Base-by-base conservation (phyloP, 2,888 invertebrate genomes). In the Sarcophaga subvicina region DNA sequence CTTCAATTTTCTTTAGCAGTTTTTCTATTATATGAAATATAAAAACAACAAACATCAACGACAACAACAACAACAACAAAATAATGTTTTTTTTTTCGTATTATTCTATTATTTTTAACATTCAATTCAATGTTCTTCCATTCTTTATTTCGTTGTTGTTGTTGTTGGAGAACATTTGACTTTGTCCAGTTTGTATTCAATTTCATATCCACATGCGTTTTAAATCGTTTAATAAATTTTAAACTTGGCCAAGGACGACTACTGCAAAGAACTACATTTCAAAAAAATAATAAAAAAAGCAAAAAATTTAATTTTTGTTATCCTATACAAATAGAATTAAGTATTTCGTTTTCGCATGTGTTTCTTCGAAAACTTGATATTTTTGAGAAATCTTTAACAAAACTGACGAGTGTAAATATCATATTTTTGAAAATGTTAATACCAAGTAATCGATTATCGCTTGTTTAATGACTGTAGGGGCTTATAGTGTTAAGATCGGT, bases 181-280 rank as follows among this genome's bases (percentile, higher is more conserved):
- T 83, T 83, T 62, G 27, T 66, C 47, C 82, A 49, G 20, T 66
- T 77, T 77, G 17, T 47, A 27, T 47, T 59, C 37, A 37, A 37
- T 37, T 37, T 62, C 37, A 17, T 10, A 63, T 2, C 47, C 12
- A 60, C 17, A 47, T 12, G 47, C 59, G 47, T 25, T 77, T 49
- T 17, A 47, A 66, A 27, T 82, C 4, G 47, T 64, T 4, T 14
- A 64, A 69, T 64, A 73, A 83, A 60, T 75, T 79, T 54, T 47
- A 72, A 75, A 37, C 64, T 64, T 64, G 70, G 79, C 60, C 79
- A 84, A 84, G 83, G 83, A 54, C 70, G 64, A 25, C 4, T 62
- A 25, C 49, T 47, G 14, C n/a, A 63, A 83, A 69, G 54, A 27
- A 72, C 83, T 78, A 73, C 62, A 67, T 14, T 49, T 64, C 22